Base-by-base conservation (phyloP, 2,113 vertebrate genomes). In the Cyprinodon tularosa region DNA sequence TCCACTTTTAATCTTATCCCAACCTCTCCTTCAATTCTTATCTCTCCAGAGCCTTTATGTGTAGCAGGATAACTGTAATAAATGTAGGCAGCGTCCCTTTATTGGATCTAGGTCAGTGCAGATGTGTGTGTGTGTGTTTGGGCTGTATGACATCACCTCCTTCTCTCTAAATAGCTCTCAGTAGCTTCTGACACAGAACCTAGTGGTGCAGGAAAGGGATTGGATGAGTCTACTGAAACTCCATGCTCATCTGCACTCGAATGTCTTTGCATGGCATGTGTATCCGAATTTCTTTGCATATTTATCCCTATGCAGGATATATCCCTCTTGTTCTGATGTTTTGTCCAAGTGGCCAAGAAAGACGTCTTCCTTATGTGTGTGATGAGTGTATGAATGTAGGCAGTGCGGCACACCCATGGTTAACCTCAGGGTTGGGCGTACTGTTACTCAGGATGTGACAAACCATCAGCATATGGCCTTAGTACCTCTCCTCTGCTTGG, bases 371-470 rank as follows among this genome's bases (percentile, higher is more conserved):
- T 64, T 53, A 42, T 68, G 2, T 39, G 3, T 37, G 68, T 61
- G 14, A 62, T 42, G n/a, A 74, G 53, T 71, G 3, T 59, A 17
- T 76, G 83, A 82, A 75, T 80, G 82, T 65, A 79, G 81, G 74
- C 80, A 77, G 81, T 3, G n/a, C 83, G 89, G 80, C 91, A 90
- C 91, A 87, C 92, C 88, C 89, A 86, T 90, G 90, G 91, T 92
- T 92, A 90, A 92, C 92, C 90, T 89, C 89, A 89, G 86, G 88
- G 88, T 88, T 78, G 81, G 82, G 89, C 40, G 14, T 80, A 72
- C 86, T 85, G 73, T 72, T 82, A 36, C 87, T 84, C 86, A 83
- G 84, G 80, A 91, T 90, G 83, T 90, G 72, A 78, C 84, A 85
- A 82, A 89, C 82, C 88, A 89, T 82, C 80, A 85, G 77, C 86